Evolutionary conservation across 2,113 vertebrate genomes (phyloP).

Genomic region (Mesoclemmys tuberculata): DNA sequence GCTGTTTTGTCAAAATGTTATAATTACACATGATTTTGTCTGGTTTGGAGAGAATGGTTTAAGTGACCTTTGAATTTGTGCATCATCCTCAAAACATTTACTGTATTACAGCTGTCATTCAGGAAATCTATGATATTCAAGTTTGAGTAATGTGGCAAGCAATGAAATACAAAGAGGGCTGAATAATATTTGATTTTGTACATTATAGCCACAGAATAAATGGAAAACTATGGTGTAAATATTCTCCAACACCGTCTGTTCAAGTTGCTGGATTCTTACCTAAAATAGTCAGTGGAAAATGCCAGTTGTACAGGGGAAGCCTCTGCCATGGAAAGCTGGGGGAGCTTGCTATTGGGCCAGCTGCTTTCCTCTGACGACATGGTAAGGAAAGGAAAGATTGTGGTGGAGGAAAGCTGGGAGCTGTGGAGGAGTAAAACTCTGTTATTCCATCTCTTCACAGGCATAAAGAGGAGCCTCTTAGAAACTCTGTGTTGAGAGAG

Average conservation of each 20-base stretch:
- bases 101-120: background rate
- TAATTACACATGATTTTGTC: background rate
- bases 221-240: background rate
- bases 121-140: background rate
- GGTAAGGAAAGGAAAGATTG: background rate
- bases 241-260: background rate
- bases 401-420: background rate
- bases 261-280: fast-evolving
- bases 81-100: background rate
- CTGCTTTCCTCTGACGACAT: background rate
- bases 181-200: background rate
- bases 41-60: background rate
- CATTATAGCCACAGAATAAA: background rate
- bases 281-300: background rate
- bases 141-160: background rate
- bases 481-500: background rate
- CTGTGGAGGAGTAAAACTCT: background rate
- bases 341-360: background rate
- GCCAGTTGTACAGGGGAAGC: background rate
- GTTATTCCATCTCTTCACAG: too few relatives aligned
- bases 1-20: background rate
- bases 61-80: background rate
- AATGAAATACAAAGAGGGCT: background rate
- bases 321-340: background rate
- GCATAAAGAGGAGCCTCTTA: background rate